Conservation (phyloP, 1,140 invertebrate species). For the Prorops nasuta region DNA sequence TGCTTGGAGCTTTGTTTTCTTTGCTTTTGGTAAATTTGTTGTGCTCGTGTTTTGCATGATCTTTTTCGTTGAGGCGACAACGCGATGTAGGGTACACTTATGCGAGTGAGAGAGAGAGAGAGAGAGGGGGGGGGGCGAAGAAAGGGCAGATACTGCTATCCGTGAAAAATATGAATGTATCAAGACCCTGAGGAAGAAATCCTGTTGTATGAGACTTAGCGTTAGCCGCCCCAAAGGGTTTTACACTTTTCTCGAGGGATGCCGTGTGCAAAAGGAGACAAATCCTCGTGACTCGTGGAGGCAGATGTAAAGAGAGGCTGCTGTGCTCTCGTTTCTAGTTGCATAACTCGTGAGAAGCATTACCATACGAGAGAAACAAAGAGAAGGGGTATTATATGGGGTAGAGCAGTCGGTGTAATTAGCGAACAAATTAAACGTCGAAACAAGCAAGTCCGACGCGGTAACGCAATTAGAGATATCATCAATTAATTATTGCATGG, state of each 20-base stretch:
- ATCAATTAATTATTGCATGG: slow-evolving; percentile 47
- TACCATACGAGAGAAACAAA: not conserved
- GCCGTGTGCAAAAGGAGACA: not conserved
- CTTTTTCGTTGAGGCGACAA: no score
- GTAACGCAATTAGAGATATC: slow-evolving; percentile 44
- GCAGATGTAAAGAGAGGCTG: not conserved
- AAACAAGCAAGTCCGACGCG: slow-evolving; percentile 34
- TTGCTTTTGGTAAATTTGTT: no score
- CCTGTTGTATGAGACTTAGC: not conserved
- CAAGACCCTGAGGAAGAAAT: not conserved
- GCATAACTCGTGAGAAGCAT: not conserved
- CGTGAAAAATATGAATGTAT: not conserved
- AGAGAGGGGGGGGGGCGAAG: not conserved
- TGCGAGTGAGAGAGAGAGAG: not conserved
- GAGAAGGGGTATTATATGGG: not conserved
- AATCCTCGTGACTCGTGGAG: not conserved
- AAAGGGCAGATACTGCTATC: not conserved
- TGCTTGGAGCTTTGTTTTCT: no score
- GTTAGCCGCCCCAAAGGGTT: no score
- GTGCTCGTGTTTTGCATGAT: no score
- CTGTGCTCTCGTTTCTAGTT: not conserved
- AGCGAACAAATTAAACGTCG: slow-evolving; percentile 44
- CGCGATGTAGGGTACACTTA: no score
- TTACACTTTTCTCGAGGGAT: not conserved
- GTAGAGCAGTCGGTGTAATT: slow-evolving; percentile 38